phyloP scores from a whole-genome alignment of 1,140 invertebrate genomes.

The Octopus bimaculoides region DNA sequence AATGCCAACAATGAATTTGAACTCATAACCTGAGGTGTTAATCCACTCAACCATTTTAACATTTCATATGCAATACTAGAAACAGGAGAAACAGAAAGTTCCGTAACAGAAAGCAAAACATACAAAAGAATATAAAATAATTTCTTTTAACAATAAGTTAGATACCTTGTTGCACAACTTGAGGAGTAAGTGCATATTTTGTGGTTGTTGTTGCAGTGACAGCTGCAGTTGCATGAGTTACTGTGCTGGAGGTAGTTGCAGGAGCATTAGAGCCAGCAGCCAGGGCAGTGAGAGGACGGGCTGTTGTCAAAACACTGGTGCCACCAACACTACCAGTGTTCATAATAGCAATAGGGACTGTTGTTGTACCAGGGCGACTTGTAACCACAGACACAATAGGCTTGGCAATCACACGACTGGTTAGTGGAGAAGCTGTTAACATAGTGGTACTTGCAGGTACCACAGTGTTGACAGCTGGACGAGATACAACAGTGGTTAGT shows the following conservation, averaged over 20 bases:
- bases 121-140: no score
- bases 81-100: no score
- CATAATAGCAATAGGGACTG: constrained; percentile 17
- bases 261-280: constrained; percentile 13
- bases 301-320: constrained; percentile 2
- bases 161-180: constrained; percentile 55
- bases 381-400: constrained; percentile 19
- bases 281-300: constrained; percentile 12
- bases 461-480: constrained; percentile 13
- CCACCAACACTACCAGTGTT: constrained; percentile 7
- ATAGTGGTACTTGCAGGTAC: not conserved
- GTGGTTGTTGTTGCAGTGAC: constrained; percentile 31
- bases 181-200: constrained; percentile 54
- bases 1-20: no score
- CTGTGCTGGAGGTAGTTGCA: constrained; percentile 13
- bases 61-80: no score
- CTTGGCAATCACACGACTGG: constrained; percentile 10
- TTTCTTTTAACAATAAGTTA: no score
- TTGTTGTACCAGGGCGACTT: constrained; percentile 12
- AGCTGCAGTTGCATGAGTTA: constrained; percentile 9
- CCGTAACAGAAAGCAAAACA: no score
- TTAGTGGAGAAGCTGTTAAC: not conserved
- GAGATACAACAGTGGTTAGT: constrained; percentile 16
- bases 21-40: no score
- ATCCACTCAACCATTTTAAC: no score